Evolutionary conservation across 2,888 invertebrate genomes (phyloP), one percentile per base, ranked within the genome.

Genomic region (Camptogramma bilineatum): DNA sequence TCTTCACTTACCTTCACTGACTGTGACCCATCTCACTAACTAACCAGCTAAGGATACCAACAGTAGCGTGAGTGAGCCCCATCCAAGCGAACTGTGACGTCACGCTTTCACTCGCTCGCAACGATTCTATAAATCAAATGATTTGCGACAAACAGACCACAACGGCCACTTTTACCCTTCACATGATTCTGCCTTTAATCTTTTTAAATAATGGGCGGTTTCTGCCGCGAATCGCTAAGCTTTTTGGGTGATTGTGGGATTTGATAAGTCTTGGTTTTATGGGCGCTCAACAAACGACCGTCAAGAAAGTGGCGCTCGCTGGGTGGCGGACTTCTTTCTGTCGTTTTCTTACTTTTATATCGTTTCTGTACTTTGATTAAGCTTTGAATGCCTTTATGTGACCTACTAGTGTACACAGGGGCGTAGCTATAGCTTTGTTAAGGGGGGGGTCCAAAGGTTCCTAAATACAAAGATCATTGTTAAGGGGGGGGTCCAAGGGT

Each of bases 51-150:
- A 58, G 58, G 54, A 16, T 46, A 59, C 53, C 47, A 58, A 59
- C 28, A 42, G 50, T 62, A n/a, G 63, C 55, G 19, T 54, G 66
- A 57, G 24, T 39, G 19, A 55, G 57, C 56, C 47, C 47, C 39
- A 61, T 57, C 67, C 51, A 57, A 54, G 56, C 63, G 51, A 17
- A 39, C 42, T 39, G 53, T 69, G 71, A 73, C 70, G 71, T 73
- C 72, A 72, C 71, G 73, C 72, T 72, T 71, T 74, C 70, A 73
- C 76, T 70, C 52, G 62, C 73, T 68, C 55, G 64, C 61, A 39
- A 54, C 70, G 63, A 67, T 58, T 61, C 62, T 62, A 64, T 70
- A 68, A 62, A 72, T 68, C 70, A 67, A 69, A 72, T 67, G 61
- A 72, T 67, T 68, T 66, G 69, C 62, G 69, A 58, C 68, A 68